Base-by-base conservation (phyloP, 1,140 invertebrate species). In the Rhagoletis zephyria region DNA sequence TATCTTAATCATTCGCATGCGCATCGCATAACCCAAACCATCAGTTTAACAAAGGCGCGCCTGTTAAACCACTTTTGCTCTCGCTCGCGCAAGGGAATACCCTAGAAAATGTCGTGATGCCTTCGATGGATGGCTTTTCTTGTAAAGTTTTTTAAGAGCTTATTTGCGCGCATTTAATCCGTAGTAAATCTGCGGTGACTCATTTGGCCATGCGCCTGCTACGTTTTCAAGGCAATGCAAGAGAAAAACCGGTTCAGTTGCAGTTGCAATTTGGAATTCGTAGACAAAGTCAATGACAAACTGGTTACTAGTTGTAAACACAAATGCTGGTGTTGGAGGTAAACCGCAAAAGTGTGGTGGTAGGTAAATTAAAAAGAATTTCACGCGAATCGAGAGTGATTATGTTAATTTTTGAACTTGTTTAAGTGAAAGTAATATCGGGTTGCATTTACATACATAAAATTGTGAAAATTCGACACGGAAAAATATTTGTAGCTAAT, bases 231-330 rank as follows among this genome's bases (percentile, higher is more conserved):
- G 74, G 74, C 48, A 63, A 63, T 48, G 5, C 5, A 56, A 48
- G 51, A 56, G 56, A 19, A 74, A 59, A 81, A 81, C 74, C 74
- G 74, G 74, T 81, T 81, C 45, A n/a, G 19, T 40, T 40, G 16
- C 10, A 67, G 1, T 30, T 30, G 48, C 16, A 56, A 59, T 30
- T 51, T 81, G 74, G n/a, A 81, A 56, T 81, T 81, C n/a, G 12
- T 56, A 56, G 74, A 81, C 74, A 81, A 81, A 81, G 74, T 81
- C 74, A 81, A 81, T 81, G 74, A 30, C 74, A 81, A 19, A 81
- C 74, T 81, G 9, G 51, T 81, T 81, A 51, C n/a, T 56, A 7
- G 30, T 30, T 30, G 30, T 30, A 30, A 30, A 30, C 30, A 30
- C 30, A 30, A 30, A 30, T 30, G 30, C 30, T 30, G 30, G 1